These are phyloP conservation scores for Lerista edwardsae DNA, from an alignment of 2,797 vertebrate genomes.

Conservation along the genomic window DNA sequence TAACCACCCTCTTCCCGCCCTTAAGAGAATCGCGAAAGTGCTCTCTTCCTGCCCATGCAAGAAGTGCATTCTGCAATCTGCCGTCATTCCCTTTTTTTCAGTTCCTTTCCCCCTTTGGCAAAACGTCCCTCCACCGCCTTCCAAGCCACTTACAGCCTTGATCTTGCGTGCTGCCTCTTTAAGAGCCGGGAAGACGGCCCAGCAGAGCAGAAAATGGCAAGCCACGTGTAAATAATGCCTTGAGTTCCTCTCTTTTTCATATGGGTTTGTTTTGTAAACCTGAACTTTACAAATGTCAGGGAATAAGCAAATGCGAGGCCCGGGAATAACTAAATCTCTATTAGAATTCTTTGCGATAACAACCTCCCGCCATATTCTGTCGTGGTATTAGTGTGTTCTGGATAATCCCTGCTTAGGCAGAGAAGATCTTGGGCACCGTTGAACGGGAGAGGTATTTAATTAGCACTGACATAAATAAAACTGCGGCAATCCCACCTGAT, in stretches of 20 bases:
- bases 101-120: not conserved
- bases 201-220: fast-evolving
- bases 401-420: slow-evolving; percentile 35
- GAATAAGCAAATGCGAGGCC: slow-evolving; percentile 62
- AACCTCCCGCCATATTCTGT: slow-evolving; percentile 48
- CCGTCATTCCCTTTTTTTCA: not conserved
- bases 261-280: slow-evolving; percentile 73
- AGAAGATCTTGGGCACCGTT: slow-evolving; percentile 31
- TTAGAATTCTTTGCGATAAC: slow-evolving; percentile 64
- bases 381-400: slow-evolving; percentile 48
- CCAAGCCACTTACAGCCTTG: not conserved
- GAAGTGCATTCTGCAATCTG: not conserved
- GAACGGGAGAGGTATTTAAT: slow-evolving; percentile 65
- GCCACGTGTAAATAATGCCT: slow-evolving; percentile 4
- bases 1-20: not conserved
- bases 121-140: not conserved
- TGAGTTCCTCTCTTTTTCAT: slow-evolving; percentile 14
- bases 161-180: not conserved
- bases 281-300: slow-evolving; percentile 81
- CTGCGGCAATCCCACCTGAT: not conserved
- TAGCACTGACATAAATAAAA: slow-evolving; percentile 55
- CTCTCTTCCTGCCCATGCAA: not conserved
- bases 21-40: not conserved
- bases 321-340: slow-evolving; percentile 67
- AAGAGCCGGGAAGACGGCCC: not conserved